These are phyloP conservation scores for Trissolcus brochymenae DNA, from an alignment of 2,888 invertebrate species.

Conservation along the genomic window DNA sequence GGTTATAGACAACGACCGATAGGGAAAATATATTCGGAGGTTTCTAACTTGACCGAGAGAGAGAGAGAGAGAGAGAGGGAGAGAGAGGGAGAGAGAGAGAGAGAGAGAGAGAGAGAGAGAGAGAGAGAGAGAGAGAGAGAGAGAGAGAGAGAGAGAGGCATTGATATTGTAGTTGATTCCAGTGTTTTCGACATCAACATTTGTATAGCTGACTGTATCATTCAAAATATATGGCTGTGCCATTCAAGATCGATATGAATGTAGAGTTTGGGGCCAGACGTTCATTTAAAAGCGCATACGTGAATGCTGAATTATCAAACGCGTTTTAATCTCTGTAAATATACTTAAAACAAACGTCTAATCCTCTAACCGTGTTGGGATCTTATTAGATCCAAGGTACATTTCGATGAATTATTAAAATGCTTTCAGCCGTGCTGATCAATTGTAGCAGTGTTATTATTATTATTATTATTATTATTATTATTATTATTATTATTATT, in stretches of 20 bases:
- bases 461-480: too few relatives aligned
- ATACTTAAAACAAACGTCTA: constrained; percentile 37
- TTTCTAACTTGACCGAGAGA: background rate
- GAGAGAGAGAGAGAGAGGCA: too few relatives aligned
- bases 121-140: too few relatives aligned
- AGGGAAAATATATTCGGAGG: background rate
- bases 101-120: too few relatives aligned
- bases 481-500: too few relatives aligned
- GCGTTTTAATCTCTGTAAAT: constrained; percentile 48
- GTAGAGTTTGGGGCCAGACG: constrained; percentile 27
- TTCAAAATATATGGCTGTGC: constrained; percentile 20
- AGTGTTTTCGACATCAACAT: constrained; percentile 25
- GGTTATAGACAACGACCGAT: background rate
- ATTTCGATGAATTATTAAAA: constrained; percentile 41
- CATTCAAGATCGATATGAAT: constrained; percentile 14
- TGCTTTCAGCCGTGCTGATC: constrained; percentile 26
- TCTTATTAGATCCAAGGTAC: constrained; percentile 48
- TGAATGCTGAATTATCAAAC: constrained; percentile 40
- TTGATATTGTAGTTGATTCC: constrained; percentile 32
- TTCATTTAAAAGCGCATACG: constrained; percentile 27
- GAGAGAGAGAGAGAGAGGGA: too few relatives aligned
- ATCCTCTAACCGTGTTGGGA: constrained; percentile 56
- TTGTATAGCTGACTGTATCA: constrained; percentile 39
- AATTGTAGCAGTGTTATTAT: background rate
- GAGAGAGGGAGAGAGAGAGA: too few relatives aligned